These are phyloP conservation scores for Pteruthius melanotis DNA, from an alignment of 2,113 vertebrate genomes.

Conservation along the genomic window DNA sequence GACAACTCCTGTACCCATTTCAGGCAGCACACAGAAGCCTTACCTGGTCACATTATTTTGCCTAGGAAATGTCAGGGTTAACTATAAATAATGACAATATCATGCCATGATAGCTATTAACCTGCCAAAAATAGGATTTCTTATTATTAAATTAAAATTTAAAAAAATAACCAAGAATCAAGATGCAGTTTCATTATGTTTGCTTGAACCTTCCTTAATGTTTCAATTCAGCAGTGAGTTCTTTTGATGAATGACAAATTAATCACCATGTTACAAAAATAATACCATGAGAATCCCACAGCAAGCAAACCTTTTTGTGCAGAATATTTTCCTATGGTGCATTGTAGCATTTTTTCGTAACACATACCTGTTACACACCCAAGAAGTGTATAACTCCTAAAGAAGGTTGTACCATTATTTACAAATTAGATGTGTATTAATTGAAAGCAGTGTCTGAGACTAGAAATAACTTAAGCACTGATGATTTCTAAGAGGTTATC, in stretches of 20 bases:
- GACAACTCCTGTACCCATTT: neutral
- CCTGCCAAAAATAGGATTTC: neutral
- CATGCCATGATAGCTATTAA: neutral
- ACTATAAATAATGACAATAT: neutral
- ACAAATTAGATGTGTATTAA: neutral
- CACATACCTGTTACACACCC: neutral
- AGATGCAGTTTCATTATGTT: neutral
- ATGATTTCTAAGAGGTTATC: conserved; percentile 14
- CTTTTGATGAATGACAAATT: neutral
- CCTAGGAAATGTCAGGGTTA: neutral
- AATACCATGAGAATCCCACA: neutral
- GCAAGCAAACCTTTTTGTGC: neutral
- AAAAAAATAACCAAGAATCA: neutral
- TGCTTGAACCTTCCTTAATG: neutral
- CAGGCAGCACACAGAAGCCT: neutral
- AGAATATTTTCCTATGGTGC: conserved; percentile 5
- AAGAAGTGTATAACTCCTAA: neutral
- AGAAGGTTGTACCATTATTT: neutral
- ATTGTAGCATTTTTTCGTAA: neutral
- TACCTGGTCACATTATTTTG: neutral
- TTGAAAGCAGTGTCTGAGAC: neutral
- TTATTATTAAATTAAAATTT: neutral
- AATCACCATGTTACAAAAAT: neutral
- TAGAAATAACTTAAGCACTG: conserved; percentile 15
- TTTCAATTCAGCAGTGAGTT: neutral